Conservation (phyloP, 2,113 vertebrate genomes). For the Aspiorhynchus laticeps region DNA sequence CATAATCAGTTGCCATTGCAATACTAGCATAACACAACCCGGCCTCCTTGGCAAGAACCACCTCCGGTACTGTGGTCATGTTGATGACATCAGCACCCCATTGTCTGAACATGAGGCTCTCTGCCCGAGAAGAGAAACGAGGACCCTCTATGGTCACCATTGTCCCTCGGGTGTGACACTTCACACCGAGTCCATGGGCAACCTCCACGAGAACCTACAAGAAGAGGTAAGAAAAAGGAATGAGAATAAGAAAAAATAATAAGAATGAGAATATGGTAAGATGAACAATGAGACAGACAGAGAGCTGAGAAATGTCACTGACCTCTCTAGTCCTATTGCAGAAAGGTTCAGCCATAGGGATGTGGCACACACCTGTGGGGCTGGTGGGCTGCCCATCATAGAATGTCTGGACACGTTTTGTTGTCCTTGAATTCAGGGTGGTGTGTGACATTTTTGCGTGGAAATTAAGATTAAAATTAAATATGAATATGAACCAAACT, state of each 20-base stretch:
- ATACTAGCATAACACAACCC: conserved; percentile 95
- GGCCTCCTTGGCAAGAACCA: conserved; percentile 93
- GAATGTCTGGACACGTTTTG: conserved; percentile 87
- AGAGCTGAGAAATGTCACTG: conserved; percentile 55
- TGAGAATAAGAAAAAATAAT: too few species aligned
- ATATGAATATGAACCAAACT: not conserved
- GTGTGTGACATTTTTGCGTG: not conserved
- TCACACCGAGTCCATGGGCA: conserved; percentile 85
- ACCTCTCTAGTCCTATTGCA: conserved; percentile 94
- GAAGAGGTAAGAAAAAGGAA: not conserved
- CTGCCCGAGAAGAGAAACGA: conserved; percentile 92
- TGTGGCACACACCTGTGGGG: conserved; percentile 88
- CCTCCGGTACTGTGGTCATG: conserved; percentile 97
- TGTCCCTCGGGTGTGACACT: conserved; percentile 88
- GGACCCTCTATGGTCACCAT: conserved; percentile 93
- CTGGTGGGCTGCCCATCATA: conserved; percentile 82
- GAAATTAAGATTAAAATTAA: not conserved
- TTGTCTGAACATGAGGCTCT: conserved; percentile 91
- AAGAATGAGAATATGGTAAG: not conserved
- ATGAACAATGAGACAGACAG: not conserved
- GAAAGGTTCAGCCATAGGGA: conserved; percentile 95
- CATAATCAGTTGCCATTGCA: conserved; percentile 97
- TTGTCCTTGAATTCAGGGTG: conserved; percentile 80
- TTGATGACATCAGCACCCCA: conserved; percentile 97
- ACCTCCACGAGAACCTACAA: conserved; percentile 87